phyloP scores from a whole-genome alignment of 2,888 invertebrate genomes.

The Sicus ferrugineus region DNA sequence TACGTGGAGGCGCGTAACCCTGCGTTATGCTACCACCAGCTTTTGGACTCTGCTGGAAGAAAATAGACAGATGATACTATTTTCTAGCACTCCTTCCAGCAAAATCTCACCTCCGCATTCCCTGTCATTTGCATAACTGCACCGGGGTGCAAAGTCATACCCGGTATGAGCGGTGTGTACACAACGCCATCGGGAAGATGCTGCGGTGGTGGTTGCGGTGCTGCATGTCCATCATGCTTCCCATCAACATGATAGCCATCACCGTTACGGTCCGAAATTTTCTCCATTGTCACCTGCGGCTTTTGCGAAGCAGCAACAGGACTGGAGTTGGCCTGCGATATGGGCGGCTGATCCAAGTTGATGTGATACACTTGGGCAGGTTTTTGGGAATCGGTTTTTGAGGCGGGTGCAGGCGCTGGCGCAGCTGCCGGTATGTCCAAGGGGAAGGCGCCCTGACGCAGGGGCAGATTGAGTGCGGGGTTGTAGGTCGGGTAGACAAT shows the following conservation, averaged over 20 bases:
- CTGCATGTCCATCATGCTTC: conserved; percentile 57
- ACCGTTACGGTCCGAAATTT: conserved; percentile 58
- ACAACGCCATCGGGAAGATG: conserved; percentile 60
- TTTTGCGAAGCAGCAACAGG: conserved; percentile 51
- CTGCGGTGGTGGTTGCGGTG: conserved; percentile 51
- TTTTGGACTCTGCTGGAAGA: conserved; percentile 70
- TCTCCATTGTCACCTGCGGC: conserved; percentile 63
- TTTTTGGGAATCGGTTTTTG: conserved; percentile 58
- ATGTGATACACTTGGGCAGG: conserved; percentile 61
- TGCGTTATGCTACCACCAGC: conserved; percentile 84
- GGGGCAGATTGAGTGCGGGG: conserved; percentile 57
- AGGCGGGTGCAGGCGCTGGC: conserved; percentile 43
- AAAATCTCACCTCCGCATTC: conserved; percentile 48
- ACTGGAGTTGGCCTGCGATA: conserved; percentile 48
- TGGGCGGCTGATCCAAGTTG: conserved; percentile 61
- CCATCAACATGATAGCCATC: conserved; percentile 62
- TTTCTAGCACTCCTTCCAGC: not conserved
- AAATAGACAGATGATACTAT: not conserved
- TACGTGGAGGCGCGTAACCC: conserved; percentile 81
- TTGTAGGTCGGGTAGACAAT: conserved; percentile 55
- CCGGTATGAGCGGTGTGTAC: conserved; percentile 58
- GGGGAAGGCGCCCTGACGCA: conserved; percentile 57
- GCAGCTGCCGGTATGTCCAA: conserved; percentile 57
- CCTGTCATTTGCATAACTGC: conserved; percentile 58
- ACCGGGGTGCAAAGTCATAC: conserved; percentile 59